These are phyloP conservation scores for Brachyhypopomus occidentalis DNA, from an alignment of 2,113 vertebrate genomes.

Conservation along the genomic window DNA sequence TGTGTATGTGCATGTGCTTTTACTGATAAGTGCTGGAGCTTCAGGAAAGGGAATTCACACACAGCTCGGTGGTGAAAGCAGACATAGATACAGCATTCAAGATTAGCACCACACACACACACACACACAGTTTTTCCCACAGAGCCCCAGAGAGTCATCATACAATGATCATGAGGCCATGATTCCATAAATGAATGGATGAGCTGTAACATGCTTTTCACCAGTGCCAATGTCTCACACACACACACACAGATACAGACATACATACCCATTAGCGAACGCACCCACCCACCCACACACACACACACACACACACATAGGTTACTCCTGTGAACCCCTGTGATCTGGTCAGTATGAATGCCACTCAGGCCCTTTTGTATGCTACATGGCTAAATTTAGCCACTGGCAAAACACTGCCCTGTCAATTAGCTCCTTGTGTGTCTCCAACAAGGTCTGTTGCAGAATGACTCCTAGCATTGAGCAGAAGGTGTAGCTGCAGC, in stretches of 20 bases:
- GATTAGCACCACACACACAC: background rate
- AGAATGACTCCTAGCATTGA: background rate
- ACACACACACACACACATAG: conserved; percentile 14
- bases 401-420: background rate
- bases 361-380: conserved; percentile 36
- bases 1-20: conserved; percentile 52
- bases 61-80: conserved; percentile 46
- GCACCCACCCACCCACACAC: conserved; percentile 12
- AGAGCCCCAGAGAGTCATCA: background rate
- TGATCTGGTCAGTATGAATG: background rate
- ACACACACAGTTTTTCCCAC: background rate
- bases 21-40: conserved; percentile 64
- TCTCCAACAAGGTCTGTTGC: background rate
- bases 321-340: background rate
- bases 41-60: conserved; percentile 41
- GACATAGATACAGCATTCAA: conserved; percentile 15
- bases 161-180: conserved; percentile 12
- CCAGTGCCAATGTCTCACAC: conserved; percentile 31
- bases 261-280: background rate
- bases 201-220: conserved; percentile 37
- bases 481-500: background rate
- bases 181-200: conserved; percentile 29
- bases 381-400: conserved; percentile 48
- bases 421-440: conserved; percentile 23
- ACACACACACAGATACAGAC: conserved; percentile 22